phyloP scores from a whole-genome alignment of 2,113 vertebrate species.

The Lophura nycthemera region DNA sequence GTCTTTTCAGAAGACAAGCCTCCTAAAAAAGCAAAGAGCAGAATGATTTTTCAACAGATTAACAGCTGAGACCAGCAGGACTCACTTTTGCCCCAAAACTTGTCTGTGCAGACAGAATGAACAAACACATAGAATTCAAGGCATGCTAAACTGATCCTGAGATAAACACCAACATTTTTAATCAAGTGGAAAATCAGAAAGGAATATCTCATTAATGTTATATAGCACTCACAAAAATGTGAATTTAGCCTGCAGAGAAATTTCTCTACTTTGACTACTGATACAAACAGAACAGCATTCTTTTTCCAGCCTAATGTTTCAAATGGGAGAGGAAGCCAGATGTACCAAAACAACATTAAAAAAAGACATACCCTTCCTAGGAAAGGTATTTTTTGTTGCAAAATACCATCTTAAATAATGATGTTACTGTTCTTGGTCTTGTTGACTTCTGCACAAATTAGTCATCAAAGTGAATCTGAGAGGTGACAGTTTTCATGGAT shows the following conservation, averaged over 20 bases:
- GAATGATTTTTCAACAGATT: background rate
- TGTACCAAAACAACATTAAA: background rate
- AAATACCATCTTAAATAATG: background rate
- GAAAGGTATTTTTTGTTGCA: background rate
- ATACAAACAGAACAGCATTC: background rate
- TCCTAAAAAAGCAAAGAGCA: constrained; percentile 4
- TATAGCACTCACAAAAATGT: background rate
- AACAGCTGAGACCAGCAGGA: background rate
- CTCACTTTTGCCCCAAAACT: background rate
- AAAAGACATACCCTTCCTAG: background rate
- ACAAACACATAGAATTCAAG: background rate
- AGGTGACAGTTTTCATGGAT: background rate
- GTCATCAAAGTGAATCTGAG: background rate
- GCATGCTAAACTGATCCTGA: background rate
- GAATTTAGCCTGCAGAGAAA: background rate
- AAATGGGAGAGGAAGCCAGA: background rate
- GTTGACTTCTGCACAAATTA: background rate
- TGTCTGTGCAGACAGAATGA: background rate
- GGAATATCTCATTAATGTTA: background rate
- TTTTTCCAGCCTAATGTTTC: background rate
- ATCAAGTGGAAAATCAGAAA: background rate
- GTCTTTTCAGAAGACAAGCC: background rate
- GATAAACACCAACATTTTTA: background rate
- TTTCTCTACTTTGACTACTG: background rate
- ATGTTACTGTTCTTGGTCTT: background rate